A percentile compares a stretch with the other conserved stretches of the same genome.
Evolutionary conservation across 2,113 vertebrate genomes (phyloP).

Genomic region (Parotia lawesii): DNA sequence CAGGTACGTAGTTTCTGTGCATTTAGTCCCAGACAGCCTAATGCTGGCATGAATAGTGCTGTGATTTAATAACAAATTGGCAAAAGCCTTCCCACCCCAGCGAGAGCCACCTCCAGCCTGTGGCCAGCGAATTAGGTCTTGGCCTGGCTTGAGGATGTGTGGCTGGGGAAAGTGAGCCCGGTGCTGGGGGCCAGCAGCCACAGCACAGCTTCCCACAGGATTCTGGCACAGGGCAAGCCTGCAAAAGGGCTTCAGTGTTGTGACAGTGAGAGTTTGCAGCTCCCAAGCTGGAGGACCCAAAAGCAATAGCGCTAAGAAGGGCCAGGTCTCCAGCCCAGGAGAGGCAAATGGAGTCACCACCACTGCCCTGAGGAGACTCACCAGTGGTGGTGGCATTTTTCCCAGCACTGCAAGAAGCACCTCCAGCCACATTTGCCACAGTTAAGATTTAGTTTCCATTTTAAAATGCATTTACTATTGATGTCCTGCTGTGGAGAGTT

Average conservation of each 20-base stretch:
- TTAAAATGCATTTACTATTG: not conserved
- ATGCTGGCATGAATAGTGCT: not conserved
- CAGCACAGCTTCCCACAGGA: not conserved
- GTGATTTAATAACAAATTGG: not conserved
- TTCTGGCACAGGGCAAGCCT: not conserved
- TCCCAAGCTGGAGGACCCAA: not conserved
- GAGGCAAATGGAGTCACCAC: not conserved
- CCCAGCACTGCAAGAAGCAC: not conserved
- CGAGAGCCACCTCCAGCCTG: not conserved
- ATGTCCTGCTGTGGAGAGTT: rapidly evolving
- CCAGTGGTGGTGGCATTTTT: not conserved
- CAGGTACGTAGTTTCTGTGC: rapidly evolving
- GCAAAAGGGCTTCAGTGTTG: not conserved
- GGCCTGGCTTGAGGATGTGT: not conserved
- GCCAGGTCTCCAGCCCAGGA: not conserved
- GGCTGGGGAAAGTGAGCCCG: not conserved
- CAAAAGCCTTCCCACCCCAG: not conserved
- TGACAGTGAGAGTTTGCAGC: not conserved
- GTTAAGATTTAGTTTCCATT: not conserved
- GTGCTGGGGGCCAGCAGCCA: not conserved
- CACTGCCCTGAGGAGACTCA: not conserved
- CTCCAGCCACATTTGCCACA: not conserved
- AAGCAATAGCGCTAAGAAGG: not conserved
- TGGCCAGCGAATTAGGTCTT: not conserved
- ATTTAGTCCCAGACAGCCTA: not conserved